Evolutionary conservation across 2,888 invertebrate species (phyloP), one percentile per base, ranked within the genome.

Genomic region (Acrobasis suavella): DNA sequence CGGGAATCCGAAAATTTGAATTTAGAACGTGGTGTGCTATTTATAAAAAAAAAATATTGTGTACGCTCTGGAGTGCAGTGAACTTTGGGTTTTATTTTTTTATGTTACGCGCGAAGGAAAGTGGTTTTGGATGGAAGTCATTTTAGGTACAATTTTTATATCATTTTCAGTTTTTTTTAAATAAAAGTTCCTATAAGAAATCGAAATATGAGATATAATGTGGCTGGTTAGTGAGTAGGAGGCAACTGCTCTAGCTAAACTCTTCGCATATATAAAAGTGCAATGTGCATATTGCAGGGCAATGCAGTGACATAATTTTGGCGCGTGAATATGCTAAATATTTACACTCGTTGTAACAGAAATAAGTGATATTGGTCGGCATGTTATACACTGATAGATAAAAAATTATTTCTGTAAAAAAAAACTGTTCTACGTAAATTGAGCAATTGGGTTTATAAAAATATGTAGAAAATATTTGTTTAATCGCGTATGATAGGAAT

Each of bases 61-160:
- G 75, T 72, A 75, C 73, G 74, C 76, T 76, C 72, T 74, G 78
- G 83, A 89, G 89, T 90, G 87, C 87, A 89, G 91, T 91, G 89
- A 86, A 77, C 87, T 76, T 69, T 74, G 69, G 69, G 65, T 65
- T 70, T 62, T 64, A 66, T 60, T 67, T 65, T 68, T 65, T 63
- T 58, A 65, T 63, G 66, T 65, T 63, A 59, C 38, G 60, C 42
- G 60, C 63, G 58, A 63, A 62, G 59, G 55, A 62, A 58, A 58
- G 60, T 63, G 63, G 62, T 39, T 52, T 50, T 66, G 56, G 63
- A 55, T 63, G 65, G 62, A 62, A 58, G 55, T 62, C 49, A 64
- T 63, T 63, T 62, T 62, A 46, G 52, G 52, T 51, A 39, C 42
- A 14, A 52, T 51, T 51, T 54, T 37, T 54, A 15, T 37, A 9